Base-by-base conservation (phyloP, 92 coral and sea anemone genomes). In the Phymanthus crucifer region DNA sequence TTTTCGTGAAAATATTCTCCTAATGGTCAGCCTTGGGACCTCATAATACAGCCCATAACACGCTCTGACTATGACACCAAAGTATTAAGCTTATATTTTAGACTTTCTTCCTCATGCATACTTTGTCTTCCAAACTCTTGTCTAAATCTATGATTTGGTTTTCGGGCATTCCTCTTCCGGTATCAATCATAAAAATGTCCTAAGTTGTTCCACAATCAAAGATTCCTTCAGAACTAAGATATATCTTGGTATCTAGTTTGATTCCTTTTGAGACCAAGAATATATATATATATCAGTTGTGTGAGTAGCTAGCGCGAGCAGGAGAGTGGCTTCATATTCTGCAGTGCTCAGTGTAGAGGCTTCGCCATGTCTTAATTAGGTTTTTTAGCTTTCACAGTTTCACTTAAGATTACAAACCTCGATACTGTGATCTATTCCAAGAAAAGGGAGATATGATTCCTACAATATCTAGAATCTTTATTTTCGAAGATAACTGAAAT, bases 161-260 rank as follows among this genome's bases (percentile, higher is more conserved):
- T 52, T 35, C 26, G 40, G 38, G 65, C 64, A 65, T n/a, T 16
- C 82, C 73, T 68, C 83, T 79, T 79, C 83, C 83, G 83, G 83
- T 79, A 79, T 79, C 29, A 19, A 43, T 45, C 27, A 45, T 19
- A 33, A 69, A 45, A 70, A 43, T 40, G 32, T 1, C 17, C 38
- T 31, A 27, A 45, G 81, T 32, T n/a, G 52, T 61, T 33, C 29
- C 23, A n/a, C n/a, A 27, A 58, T 4, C 26, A 61, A 61, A 29
- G 32, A 61, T 61, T 61, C 68, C 68, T 61, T 29, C 34, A 61
- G 32, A 61, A 6, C 68, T 61, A 12, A 27, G 12, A 61, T 19
- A 61, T 17, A 17, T 27, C 23, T 61, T 61, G 17, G 29, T 27
- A 29, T 61, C 24, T 7, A 61, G 68, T 61, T 27, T 61, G 26